Evolutionary conservation across 2,888 invertebrate species (phyloP), one percentile per base, ranked within the genome.

Genomic region (Caenorhabditis angaria): DNA sequence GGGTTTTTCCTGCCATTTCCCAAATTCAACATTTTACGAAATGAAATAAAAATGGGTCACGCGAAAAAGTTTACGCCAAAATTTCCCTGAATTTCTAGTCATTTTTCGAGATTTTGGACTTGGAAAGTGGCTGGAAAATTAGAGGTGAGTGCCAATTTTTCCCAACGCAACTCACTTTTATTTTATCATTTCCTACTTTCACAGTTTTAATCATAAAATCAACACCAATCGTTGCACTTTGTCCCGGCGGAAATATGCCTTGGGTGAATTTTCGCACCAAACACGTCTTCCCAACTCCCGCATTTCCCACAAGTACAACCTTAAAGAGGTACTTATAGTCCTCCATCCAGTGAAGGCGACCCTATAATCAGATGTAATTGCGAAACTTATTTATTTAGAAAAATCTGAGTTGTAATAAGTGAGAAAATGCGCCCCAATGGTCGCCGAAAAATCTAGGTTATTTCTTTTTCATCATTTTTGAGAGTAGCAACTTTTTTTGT

Each of bases 161-260:
- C n/a, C n/a, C n/a, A n/a, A n/a, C n/a, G n/a, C n/a, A n/a, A n/a
- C 74, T 75, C 76, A 89, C 89, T 86, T 89, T 90, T 32, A 90
- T 88, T 85, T 89, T 89, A 62, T 90, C 89, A 55, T 89, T 89
- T 69, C 87, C 95, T 66, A 97, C 94, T 91, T 96, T 95, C 10
- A 97, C 94, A 62, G 96, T 96, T 90, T 97, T 97, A 76, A 97
- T 97, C 96, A 97, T 96, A 89, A 97, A 97, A 91, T 97, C 97
- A 28, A 97, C 97, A 66, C 97, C 97, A 86, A 97, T 97, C 2
- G 97, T 97, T 65, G 97, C 97, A 82, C 96, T 96, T 90, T 97
- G 97, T 18, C 97, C 97, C 35, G 96, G 96, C 61, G 97, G 97
- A 90, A 97, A 97, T 58, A 97, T 90, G 1, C 97, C 97, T 92